A percentile compares a stretch with the other conserved stretches of the same genome.
Conservation (phyloP, 2,888 invertebrate species). For the Cyrtodaria siliqua region DNA sequence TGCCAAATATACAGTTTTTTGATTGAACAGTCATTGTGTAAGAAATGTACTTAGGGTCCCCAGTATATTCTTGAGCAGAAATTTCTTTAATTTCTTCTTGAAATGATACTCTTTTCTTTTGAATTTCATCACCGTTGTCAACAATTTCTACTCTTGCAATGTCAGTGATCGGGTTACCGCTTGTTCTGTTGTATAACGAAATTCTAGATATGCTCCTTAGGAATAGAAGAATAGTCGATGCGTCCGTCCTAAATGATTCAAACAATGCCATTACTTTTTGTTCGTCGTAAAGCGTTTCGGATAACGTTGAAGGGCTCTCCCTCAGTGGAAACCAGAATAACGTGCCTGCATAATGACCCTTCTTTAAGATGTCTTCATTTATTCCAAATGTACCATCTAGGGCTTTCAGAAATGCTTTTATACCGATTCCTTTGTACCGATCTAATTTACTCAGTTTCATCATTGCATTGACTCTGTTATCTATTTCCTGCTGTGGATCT, state of each 20-base stretch:
- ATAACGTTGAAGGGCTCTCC: conserved; percentile 69
- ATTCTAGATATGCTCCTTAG: conserved; percentile 60
- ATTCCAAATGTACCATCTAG: conserved; percentile 70
- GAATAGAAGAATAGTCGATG: conserved; percentile 79
- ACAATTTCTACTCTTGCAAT: neutral
- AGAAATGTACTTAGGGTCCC: neutral
- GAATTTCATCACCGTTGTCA: neutral
- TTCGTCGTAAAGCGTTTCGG: conserved; percentile 69
- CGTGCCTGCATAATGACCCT: conserved; percentile 74
- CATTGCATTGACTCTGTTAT: conserved; percentile 41
- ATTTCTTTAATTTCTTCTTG: neutral
- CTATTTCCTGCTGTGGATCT: conserved; percentile 45
- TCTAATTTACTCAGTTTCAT: conserved; percentile 22
- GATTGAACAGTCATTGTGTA: neutral
- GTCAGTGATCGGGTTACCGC: neutral
- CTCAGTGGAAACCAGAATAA: conserved; percentile 82
- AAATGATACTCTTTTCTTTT: neutral
- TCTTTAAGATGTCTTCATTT: conserved; percentile 33
- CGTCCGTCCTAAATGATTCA: conserved; percentile 73
- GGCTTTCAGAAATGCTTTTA: conserved; percentile 44
- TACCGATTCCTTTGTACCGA: conserved; percentile 15
- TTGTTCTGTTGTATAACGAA: neutral
- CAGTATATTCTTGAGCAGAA: neutral
- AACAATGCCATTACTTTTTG: conserved; percentile 73
- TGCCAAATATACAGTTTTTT: too few relatives aligned